A percentile compares a stretch with the other conserved stretches of the same genome.
Conservation (phyloP, 2,797 vertebrate genomes). For the Falco cherrug region DNA sequence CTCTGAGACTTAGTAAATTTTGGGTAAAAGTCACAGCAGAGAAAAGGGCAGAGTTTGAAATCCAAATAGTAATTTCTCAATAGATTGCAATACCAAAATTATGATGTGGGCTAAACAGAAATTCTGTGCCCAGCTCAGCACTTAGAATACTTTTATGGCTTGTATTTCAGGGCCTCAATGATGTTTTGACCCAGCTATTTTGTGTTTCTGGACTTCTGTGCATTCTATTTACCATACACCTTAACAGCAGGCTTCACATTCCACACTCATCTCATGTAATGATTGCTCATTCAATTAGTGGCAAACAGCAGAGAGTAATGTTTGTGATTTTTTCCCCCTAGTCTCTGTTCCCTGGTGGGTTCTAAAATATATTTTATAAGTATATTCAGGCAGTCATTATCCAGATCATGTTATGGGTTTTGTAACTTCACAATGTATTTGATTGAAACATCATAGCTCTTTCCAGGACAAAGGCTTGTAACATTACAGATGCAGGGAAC, state of each 20-base stretch:
- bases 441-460: conserved; percentile 75
- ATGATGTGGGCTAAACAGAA: conserved; percentile 7
- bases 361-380: conserved; percentile 61
- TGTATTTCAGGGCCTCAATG: neutral
- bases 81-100: conserved; percentile 3
- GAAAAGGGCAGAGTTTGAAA: conserved; percentile 5
- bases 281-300: conserved; percentile 47
- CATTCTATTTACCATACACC: conserved; percentile 21
- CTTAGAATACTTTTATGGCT: neutral
- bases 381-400: conserved; percentile 58
- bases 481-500: conserved; percentile 66
- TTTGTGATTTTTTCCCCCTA: neutral
- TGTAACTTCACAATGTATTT: conserved; percentile 71
- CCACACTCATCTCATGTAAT: neutral
- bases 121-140: neutral
- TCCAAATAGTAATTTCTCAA: conserved; percentile 36
- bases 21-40: conserved; percentile 34
- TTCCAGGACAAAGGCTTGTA: conserved; percentile 75
- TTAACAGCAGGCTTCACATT: neutral
- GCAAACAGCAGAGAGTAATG: conserved; percentile 42
- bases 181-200: neutral
- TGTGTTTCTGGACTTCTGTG: neutral
- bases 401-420: conserved; percentile 67
- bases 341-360: conserved; percentile 7
- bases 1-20: conserved; percentile 19